Evolutionary conservation across 1,140 invertebrate species (phyloP).

Genomic region (Nasonia vitripennis): DNA sequence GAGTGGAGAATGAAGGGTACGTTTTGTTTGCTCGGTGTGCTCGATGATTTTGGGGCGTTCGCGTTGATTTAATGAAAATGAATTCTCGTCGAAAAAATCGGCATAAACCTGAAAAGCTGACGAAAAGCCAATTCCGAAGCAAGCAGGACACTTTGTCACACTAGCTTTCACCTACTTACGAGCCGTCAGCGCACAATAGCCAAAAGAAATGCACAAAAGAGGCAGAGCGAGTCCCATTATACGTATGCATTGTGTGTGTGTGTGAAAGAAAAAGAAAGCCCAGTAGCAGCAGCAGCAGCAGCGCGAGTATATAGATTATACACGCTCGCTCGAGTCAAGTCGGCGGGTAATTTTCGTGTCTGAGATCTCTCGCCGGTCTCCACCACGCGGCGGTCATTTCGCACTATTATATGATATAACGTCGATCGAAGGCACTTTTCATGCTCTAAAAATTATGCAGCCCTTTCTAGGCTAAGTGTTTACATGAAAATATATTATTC

Average conservation of each 20-base stretch:
- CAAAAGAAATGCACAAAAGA: too few species aligned
- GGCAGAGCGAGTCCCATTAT: too few species aligned
- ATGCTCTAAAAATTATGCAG: slow-evolving; percentile 20
- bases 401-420: slow-evolving; percentile 11
- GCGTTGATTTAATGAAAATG: background rate
- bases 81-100: too few species aligned
- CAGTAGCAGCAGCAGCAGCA: too few species aligned
- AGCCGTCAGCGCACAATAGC: too few species aligned
- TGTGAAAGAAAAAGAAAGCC: background rate
- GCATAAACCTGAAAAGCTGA: too few species aligned
- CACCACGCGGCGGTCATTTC: background rate
- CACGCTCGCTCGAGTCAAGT: background rate
- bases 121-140: too few species aligned
- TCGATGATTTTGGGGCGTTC: background rate
- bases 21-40: background rate
- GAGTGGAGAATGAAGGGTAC: background rate
- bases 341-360: slow-evolving; percentile 14
- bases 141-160: too few species aligned
- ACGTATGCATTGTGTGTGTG: background rate
- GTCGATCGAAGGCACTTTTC: slow-evolving; percentile 21
- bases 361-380: background rate
- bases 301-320: background rate
- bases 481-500: background rate
- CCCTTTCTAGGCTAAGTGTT: slow-evolving; percentile 27
- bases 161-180: too few species aligned